These are phyloP conservation scores for Cactoblastis cactorum DNA, from an alignment of 2,888 invertebrate genomes.

Conservation along the genomic window DNA sequence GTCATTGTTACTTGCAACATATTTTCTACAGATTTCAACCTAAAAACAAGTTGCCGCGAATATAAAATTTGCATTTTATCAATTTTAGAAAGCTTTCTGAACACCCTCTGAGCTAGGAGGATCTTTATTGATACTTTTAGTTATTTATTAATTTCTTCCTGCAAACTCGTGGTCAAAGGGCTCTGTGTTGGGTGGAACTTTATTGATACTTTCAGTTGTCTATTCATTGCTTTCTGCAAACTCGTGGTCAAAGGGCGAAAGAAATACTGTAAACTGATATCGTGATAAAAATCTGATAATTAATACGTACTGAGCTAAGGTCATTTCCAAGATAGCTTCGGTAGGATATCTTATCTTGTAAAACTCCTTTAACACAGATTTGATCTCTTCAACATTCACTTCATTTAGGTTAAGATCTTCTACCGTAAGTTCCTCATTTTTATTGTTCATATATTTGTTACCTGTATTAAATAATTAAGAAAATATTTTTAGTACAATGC, in stretches of 20 bases:
- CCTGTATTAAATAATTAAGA: slow-evolving; percentile 29
- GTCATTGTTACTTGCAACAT: slow-evolving; percentile 15
- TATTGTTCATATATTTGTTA: slow-evolving; percentile 16
- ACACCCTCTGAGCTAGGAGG: neutral
- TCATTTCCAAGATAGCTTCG: slow-evolving; percentile 29
- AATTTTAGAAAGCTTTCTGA: neutral
- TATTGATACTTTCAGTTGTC: no score
- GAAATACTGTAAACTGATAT: no score
- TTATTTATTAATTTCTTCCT: no score
- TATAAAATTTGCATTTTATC: no score
- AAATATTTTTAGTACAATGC: no score
- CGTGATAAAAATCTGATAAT: neutral
- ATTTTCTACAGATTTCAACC: slow-evolving; percentile 19
- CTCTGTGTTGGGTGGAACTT: no score
- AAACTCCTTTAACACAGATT: slow-evolving; percentile 28
- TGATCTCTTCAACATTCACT: slow-evolving; percentile 33
- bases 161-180: no score
- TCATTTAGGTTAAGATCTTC: slow-evolving; percentile 31
- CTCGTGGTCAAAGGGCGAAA: no score
- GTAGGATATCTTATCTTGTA: slow-evolving; percentile 27
- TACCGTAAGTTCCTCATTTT: slow-evolving; percentile 26
- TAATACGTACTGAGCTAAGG: slow-evolving; percentile 41
- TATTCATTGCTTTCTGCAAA: no score
- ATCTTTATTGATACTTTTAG: no score
- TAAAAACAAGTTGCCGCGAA: slow-evolving; percentile 13